Base-by-base conservation (phyloP, 2,797 vertebrate genomes). In the Sebastolobus altivelis region DNA sequence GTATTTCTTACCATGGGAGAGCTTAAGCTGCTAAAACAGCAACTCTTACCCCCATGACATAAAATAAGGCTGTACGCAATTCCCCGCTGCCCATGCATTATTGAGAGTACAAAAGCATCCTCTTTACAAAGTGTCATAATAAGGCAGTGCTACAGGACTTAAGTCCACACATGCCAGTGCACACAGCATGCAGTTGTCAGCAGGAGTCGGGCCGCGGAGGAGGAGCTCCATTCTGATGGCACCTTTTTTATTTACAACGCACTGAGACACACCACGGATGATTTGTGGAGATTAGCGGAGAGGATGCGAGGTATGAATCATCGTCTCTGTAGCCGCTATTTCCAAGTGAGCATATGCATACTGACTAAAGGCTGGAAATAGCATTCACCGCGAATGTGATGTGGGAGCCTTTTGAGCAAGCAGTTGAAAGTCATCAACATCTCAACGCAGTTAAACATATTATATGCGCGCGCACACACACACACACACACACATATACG, bases 91-190 rank as follows among this genome's bases (percentile, higher is more conserved):
- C 87, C 85, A 90, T 92, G 90, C 92, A 93, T 94, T 95, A 95
- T 93, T 95, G 84, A 94, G 89, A 91, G 80, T 90, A 94, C 91
- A 94, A 93, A 93, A 91, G 86, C 90, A 88, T 95, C 91, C 87
- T 91, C 92, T 93, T 94, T 92, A 86, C 87, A 90, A 89, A 91
- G 93, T 94, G 95, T 95, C 93, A 94, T 94, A 94, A 93, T 94
- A 95, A 94, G 92, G 89, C 93, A 87, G 77, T 75, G 83, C 89
- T 87, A 75, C 82, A 90, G 90, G 88, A 93, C 92, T 90, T 93
- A 84, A 89, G 91, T 87, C 84, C 80, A 79, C 87, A 82, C 87
- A 89, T 77, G 84, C 81, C 55, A 12, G 88, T 37, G 63, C 72
- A 71, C 86, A 74, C 86, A 75, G 87, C 84, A 58, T 82, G 91